Evolutionary conservation across 2,113 vertebrate genomes (phyloP), one percentile per base, ranked within the genome.

Genomic region (Psephotus haematonotus): DNA sequence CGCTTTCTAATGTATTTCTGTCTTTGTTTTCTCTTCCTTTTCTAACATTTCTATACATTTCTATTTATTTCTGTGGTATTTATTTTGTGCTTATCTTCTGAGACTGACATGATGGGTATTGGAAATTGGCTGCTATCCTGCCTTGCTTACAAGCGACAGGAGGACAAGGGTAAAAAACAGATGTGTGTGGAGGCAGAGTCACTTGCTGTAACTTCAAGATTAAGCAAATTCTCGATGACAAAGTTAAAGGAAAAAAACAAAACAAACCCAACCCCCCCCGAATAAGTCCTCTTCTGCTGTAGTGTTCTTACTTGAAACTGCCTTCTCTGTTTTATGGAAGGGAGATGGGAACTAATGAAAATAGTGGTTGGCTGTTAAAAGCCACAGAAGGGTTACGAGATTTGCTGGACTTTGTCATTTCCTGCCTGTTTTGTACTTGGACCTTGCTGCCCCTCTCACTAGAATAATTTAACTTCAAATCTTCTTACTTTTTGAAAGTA

Each of bases 101-200:
- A 74, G 69, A 25, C 33, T 88, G 37, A 4, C 37, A 9, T 13
- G 63, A 31, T 80, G 60, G 20, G 11, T 70, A 6, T 13, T 70
- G 17, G 64, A 77, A 82, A 33, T 78, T 11, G 8, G 20, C 47
- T 31, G 11, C 31, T 74, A 27, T 11, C 20, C 17, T 60, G 2
- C 23, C 29, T 86, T 70, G 23, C n/a, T 77, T 82, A 18, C 10
- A 39, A 50, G 37, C 67, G 16, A 3, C 15, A 46, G 29, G 69
- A 52, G 23, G 41, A 18, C 1, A 6, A 37, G 44, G 1, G 2
- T 5, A 25, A 67, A 43, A 62, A 2, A 1, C 23, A 43, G 16
- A n/a, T 63, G 5, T 64, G 17, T 50, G n/a, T 70, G 44, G 55
- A 86, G 39, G 10, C 27, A 7, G 17, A 89, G 67, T 80, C 63